Base-by-base conservation (phyloP, 2,797 vertebrate genomes). In the Rachycentron canadum region DNA sequence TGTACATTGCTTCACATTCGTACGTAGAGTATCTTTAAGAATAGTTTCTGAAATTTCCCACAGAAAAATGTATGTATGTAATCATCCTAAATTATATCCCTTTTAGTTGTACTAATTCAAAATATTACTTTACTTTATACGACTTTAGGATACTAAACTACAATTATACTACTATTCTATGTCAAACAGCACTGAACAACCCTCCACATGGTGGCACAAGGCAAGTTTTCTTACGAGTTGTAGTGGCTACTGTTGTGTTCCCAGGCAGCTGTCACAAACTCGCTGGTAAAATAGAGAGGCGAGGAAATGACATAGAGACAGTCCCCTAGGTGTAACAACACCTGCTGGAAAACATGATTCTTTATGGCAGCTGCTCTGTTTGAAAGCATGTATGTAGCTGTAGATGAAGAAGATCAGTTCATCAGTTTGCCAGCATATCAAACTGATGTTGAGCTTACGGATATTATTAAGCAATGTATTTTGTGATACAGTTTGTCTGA, bases 331-430 rank as follows among this genome's bases (percentile, higher is more conserved):
- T 93, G 81, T 66, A 47, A 47, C 56, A 71, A 74, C 93, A 94
- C 92, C 92, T 93, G 93, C 87, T 91, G 88, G 80, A 89, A 88
- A 90, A 88, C 61, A 52, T 85, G 85, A 93, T 79, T 90, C 79
- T 81, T 76, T n/a, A n/a, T 45, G 69, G 82, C 88, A 91, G 88
- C 90, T 92, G 90, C 78, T 86, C 75, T 61, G 62, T 81, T 74
- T 77, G 69, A 67, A 76, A 69, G 81, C 38, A 28, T 68, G 82
- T 63, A 59, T 84, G 73, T 73, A 81, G 59, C 68, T 56, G 59
- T 80, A 49, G 17, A 14, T 4, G 32, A 71, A 50, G 61, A 72
- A 69, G n/a, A 32, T 32, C 21, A 23, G 11, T 4, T 21, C 7
- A 57, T 21, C 34, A 25, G 32, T 73, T 62, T 61, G 17, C 13